A percentile compares a stretch with the other conserved stretches of the same genome.
phyloP scores from a whole-genome alignment of 1,140 invertebrate genomes.

The Drosophila teissieri region DNA sequence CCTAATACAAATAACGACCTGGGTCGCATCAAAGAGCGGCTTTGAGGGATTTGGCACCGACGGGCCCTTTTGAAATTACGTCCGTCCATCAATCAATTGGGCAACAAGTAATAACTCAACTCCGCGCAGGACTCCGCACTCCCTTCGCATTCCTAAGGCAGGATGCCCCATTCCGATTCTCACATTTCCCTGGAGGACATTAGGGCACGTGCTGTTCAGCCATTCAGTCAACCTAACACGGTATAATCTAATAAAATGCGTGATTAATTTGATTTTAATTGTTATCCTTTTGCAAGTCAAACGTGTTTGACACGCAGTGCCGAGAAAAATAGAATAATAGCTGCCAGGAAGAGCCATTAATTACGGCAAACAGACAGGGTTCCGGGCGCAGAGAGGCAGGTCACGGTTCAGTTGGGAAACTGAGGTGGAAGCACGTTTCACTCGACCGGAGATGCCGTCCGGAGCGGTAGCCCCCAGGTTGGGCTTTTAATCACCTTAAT shows the following conservation, averaged over 20 bases:
- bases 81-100: constrained; percentile 70
- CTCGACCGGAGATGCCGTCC: constrained; percentile 44
- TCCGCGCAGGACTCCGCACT: constrained; percentile 25
- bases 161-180: constrained; percentile 20
- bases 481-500: constrained; percentile 65
- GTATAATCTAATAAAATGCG: constrained; percentile 82
- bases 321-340: constrained; percentile 70
- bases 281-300: constrained; percentile 76
- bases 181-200: constrained; percentile 20
- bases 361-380: constrained; percentile 49
- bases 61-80: constrained; percentile 46
- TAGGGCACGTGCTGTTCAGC: constrained; percentile 59
- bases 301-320: constrained; percentile 64
- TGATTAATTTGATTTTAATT: constrained; percentile 83
- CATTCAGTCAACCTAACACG: constrained; percentile 65
- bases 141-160: not conserved
- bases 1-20: constrained; percentile 36
- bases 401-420: constrained; percentile 35
- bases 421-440: constrained; percentile 63
- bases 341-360: constrained; percentile 75
- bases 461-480: constrained; percentile 21
- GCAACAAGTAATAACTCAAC: constrained; percentile 76
- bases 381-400: constrained; percentile 13
- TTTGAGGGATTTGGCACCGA: constrained; percentile 13
- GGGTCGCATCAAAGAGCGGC: constrained; percentile 24